phyloP scores from a whole-genome alignment of 2,113 vertebrate species.

The Coptodon bakossiorum region DNA sequence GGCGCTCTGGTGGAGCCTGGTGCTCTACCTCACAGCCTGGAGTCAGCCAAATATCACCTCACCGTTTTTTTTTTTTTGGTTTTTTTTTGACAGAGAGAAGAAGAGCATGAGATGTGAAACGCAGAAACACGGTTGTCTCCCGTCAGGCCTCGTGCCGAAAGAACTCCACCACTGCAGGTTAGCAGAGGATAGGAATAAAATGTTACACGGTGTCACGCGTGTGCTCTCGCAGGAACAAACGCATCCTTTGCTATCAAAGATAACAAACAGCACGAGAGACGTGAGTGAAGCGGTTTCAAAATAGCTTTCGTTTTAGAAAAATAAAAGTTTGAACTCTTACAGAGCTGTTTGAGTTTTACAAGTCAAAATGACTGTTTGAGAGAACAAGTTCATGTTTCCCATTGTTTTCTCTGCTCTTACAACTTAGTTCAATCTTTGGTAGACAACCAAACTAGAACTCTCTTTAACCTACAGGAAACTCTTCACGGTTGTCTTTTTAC shows the following conservation, averaged over 20 bases:
- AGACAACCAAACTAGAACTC: neutral
- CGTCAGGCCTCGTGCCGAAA: neutral
- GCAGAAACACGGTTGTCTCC: conserved; percentile 2
- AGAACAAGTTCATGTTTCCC: neutral
- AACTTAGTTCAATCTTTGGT: neutral
- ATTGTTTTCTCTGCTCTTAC: neutral
- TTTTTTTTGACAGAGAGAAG: neutral
- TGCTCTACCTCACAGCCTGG: conserved; percentile 45
- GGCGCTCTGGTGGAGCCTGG: conserved; percentile 39
- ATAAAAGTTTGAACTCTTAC: neutral
- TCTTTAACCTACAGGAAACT: neutral
- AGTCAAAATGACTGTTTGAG: neutral
- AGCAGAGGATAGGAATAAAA: neutral
- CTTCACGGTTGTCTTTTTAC: neutral
- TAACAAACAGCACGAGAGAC: neutral
- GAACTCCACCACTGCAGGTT: neutral
- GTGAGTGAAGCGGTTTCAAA: neutral
- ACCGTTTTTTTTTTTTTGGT: neutral
- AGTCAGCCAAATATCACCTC: conserved; percentile 53
- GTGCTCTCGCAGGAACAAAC: neutral
- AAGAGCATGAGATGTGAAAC: conserved; percentile 11
- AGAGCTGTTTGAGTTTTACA: neutral
- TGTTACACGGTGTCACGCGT: neutral
- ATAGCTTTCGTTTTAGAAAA: neutral
- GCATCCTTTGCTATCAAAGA: neutral